Conservation (phyloP, 2,113 vertebrate genomes). For the Pavo muticus region DNA sequence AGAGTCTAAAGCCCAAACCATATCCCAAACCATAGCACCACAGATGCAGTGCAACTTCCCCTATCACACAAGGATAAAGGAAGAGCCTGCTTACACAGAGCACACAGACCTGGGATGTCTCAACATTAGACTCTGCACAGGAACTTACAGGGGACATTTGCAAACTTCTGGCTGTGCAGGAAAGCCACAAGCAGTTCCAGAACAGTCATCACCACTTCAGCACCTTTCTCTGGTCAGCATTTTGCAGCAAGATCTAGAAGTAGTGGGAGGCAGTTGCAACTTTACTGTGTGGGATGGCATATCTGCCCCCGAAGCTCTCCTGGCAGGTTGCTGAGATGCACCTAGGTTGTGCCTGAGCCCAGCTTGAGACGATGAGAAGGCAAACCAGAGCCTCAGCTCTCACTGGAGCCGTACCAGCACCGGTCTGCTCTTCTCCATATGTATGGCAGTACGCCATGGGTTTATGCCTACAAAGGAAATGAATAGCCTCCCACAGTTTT, state of each 20-base stretch:
- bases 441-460: fast-evolving
- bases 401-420: neutral
- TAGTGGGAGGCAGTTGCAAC: neutral
- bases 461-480: neutral
- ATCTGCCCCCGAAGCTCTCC: neutral
- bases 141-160: neutral
- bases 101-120: neutral
- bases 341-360: neutral
- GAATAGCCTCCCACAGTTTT: neutral
- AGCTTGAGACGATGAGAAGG: neutral
- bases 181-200: neutral
- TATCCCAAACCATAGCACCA: neutral
- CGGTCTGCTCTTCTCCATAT: neutral
- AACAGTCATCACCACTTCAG: fast-evolving
- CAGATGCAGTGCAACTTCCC: fast-evolving
- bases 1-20: neutral
- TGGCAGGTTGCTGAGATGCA: neutral
- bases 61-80: neutral
- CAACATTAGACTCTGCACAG: neutral
- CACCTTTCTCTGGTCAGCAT: neutral
- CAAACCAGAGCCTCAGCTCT: neutral
- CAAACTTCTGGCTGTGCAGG: neutral
- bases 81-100: neutral
- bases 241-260: neutral
- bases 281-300: neutral